Evolutionary conservation across 2,888 invertebrate genomes (phyloP).

Genomic region (Thalpophila matura): DNA sequence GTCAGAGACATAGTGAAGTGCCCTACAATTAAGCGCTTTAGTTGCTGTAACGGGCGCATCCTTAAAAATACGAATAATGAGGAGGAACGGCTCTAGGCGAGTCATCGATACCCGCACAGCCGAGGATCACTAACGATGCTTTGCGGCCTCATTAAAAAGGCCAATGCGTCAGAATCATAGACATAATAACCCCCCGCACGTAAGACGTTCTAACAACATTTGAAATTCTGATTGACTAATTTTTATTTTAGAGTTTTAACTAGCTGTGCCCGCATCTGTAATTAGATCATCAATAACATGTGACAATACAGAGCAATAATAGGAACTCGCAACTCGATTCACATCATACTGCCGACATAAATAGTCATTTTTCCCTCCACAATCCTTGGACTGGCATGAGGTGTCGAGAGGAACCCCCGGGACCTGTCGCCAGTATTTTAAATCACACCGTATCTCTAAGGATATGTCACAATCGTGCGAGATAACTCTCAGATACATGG

Average conservation of each 20-base stretch:
- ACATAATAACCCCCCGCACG: too few relatives aligned
- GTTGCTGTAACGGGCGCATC: slow-evolving; percentile 8
- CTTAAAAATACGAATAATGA: slow-evolving; percentile 72
- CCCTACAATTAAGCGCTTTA: slow-evolving; percentile 46
- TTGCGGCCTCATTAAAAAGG: slow-evolving; percentile 77
- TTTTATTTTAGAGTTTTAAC: too few relatives aligned
- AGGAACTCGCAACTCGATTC: slow-evolving; percentile 1
- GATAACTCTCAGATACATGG: slow-evolving; percentile 50
- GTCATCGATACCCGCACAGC: slow-evolving; percentile 70
- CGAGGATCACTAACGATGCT: slow-evolving; percentile 66
- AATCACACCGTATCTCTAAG: slow-evolving; percentile 66
- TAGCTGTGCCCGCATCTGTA: too few relatives aligned
- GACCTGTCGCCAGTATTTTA: slow-evolving; percentile 64
- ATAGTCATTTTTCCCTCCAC: slow-evolving; percentile 28
- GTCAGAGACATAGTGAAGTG: slow-evolving; percentile 27
- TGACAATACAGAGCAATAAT: slow-evolving; percentile 1
- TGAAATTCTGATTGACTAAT: too few relatives aligned
- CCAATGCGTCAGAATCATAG: slow-evolving; percentile 69
- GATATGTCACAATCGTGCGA: slow-evolving; percentile 62
- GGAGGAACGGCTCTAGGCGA: slow-evolving; percentile 65
- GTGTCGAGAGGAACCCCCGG: slow-evolving; percentile 48
- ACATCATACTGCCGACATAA: slow-evolving; percentile 14
- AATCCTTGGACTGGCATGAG: slow-evolving; percentile 25
- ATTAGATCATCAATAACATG: neutral
- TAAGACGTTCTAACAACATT: too few relatives aligned